phyloP scores from a whole-genome alignment of 2,113 vertebrate genomes.

The Strix uralensis region DNA sequence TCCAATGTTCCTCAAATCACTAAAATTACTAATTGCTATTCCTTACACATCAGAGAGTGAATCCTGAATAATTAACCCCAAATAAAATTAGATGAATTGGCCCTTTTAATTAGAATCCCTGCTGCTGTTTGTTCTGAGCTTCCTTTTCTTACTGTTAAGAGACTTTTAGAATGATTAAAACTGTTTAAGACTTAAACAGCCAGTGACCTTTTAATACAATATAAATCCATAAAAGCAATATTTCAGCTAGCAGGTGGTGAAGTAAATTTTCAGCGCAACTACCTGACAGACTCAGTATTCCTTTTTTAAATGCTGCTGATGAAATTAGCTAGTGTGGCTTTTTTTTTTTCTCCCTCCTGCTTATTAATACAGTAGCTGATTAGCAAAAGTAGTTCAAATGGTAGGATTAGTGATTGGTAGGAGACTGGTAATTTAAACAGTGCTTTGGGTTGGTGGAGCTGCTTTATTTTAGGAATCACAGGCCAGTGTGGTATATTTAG shows the following conservation, averaged over 20 bases:
- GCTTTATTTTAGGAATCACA: background rate
- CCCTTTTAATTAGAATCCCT: slow-evolving; percentile 91
- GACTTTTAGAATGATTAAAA: slow-evolving; percentile 82
- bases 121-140: slow-evolving; percentile 86
- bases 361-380: slow-evolving; percentile 58
- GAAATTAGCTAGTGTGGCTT: slow-evolving; percentile 37
- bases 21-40: slow-evolving; percentile 96
- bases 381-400: slow-evolving; percentile 45
- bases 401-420: slow-evolving; percentile 27
- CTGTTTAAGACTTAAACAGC: slow-evolving; percentile 83
- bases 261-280: slow-evolving; percentile 76
- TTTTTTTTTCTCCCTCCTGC: background rate
- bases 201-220: slow-evolving; percentile 82
- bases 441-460: background rate
- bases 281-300: slow-evolving; percentile 74
- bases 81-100: slow-evolving; percentile 94
- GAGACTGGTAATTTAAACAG: background rate
- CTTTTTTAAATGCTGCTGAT: slow-evolving; percentile 35
- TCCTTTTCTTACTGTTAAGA: slow-evolving; percentile 80
- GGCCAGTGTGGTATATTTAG: background rate
- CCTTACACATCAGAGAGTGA: slow-evolving; percentile 88
- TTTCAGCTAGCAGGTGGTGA: slow-evolving; percentile 79
- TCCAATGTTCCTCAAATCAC: slow-evolving; percentile 89
- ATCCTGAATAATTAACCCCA: slow-evolving; percentile 93
- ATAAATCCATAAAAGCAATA: slow-evolving; percentile 80